Base-by-base conservation (phyloP, 2,888 invertebrate species). In the Ceramica pisi region DNA sequence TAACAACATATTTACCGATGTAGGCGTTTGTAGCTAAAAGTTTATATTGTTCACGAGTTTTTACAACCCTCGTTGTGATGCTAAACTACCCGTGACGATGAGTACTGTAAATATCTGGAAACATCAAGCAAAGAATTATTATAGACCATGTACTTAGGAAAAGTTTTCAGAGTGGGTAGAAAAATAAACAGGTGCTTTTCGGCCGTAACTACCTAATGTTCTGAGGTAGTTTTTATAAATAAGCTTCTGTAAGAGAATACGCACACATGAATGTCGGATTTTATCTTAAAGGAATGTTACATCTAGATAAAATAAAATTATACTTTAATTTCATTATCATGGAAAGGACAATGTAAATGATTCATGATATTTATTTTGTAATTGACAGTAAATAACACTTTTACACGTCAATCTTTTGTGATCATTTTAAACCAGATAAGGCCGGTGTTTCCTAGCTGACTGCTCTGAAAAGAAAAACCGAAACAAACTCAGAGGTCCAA, bases 61-160 rank as follows among this genome's bases (percentile, higher is more conserved):
- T 80, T 67, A 78, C 62, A 81, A 51, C 78, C 57, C 71, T 60
- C 65, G 64, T 57, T 61, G 50, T 68, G 63, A 10, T 21, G 41
- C 53, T 57, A 78, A 83, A 86, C 78, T 78, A 73, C 72, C 78
- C 81, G 72, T 81, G 61, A 86, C 86, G 67, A 70, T 63, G 71
- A 74, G 46, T 23, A 50, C 57, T 85, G 68, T 71, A 83, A 76
- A 85, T 80, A 85, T 76, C 50, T 69, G 56, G 21, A 56, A 81
- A 86, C 74, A 83, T 81, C 71, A 81, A 60, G 70, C 62, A 50
- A 71, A 78, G 66, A 81, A 77, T 81, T 84, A 84, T 81, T 78
- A 59, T 65, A 50, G 53, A 59, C 55, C 73, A 68, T 78, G 73
- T 73, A 66, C 14, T 83, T 65, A 59, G 57, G 53, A 48, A 44